A percentile compares a stretch with the other conserved stretches of the same genome.
These are phyloP conservation scores for Orchesella flavescens DNA, from an alignment of 2,888 invertebrate genomes.

Conservation along the genomic window DNA sequence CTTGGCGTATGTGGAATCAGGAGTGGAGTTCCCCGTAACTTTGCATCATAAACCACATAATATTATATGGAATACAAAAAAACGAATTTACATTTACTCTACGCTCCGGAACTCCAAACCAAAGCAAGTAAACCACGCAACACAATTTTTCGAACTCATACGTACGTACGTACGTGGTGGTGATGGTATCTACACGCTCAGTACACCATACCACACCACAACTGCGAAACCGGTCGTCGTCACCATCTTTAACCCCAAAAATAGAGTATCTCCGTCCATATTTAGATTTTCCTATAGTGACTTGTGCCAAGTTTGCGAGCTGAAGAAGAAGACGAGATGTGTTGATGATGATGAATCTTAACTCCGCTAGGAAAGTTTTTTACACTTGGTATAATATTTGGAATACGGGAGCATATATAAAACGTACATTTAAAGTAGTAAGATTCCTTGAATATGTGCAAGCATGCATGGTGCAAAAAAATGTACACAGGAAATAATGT, in stretches of 20 bases:
- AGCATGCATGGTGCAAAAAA: not conserved
- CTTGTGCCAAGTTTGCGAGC: conserved; percentile 64
- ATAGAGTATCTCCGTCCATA: conserved; percentile 69
- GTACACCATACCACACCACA: not conserved
- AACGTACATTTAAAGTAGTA: not conserved
- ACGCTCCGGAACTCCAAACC: no score
- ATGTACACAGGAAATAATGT: not conserved
- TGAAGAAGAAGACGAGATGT: not conserved
- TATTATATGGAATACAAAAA: no score
- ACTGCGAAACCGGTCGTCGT: conserved; percentile 59
- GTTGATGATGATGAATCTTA: not conserved
- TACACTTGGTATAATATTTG: not conserved
- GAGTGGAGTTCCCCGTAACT: no score
- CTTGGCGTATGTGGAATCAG: no score
- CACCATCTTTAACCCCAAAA: conserved; percentile 66
- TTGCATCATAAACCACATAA: no score
- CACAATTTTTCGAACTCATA: not conserved
- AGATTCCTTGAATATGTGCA: not conserved
- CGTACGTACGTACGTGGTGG: not conserved
- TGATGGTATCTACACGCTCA: no score
- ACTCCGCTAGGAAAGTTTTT: no score
- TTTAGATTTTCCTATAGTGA: conserved; percentile 64
- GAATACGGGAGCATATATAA: not conserved
- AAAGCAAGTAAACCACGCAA: not conserved
- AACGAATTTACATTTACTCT: no score